Evolutionary conservation across 2,797 vertebrate species (phyloP), one percentile per base, ranked within the genome.

Genomic region (Eidolon dupreanum): DNA sequence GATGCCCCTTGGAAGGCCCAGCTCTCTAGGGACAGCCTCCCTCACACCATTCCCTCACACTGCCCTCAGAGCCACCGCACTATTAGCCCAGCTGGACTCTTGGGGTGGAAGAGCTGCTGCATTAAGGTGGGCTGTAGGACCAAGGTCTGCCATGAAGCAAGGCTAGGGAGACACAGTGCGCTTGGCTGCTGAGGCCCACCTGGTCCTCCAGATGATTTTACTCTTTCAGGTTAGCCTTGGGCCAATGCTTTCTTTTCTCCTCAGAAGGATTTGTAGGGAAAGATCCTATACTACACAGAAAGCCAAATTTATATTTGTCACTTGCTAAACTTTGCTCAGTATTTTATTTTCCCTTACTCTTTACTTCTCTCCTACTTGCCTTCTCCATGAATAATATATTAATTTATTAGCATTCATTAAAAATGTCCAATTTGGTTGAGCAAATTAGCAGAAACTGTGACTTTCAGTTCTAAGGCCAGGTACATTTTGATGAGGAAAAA

Each of bases 361-460:
- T 85, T 77, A n/a, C 82, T 33, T 73, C 3, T 89, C 71, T 77
- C 70, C 65, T 97, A 78, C 51, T 57, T 77, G 17, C 51, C 8
- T 96, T 94, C 81, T 84, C 26, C 75, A n/a, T 43, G 83, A 77
- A 73, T 90, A 75, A 63, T 28, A 84, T 26, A 83, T 53, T 86
- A 95, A 78, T 94, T 94, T 61, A 92, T 93, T 92, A 96, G 70
- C 78, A 95, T 86, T 93, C 71, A 93, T 94, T 87, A 92, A 92
- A 82, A 86, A 91, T 61, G 10, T 36, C 83, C 66, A 81, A 77
- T 90, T 93, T 96, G 46, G 81, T 61, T 20, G 28, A 95, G 55
- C 88, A 95, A 96, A 97, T 95, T 89, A 92, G 61, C 73, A 97
- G 81, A 93, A 97, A 55, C 41, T 38, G 17, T 94, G 86, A 17